A percentile compares a stretch with the other conserved stretches of the same genome.
These are phyloP conservation scores for Vicugna pacos DNA, from an alignment of 2,113 vertebrate species.

Conservation along the genomic window DNA sequence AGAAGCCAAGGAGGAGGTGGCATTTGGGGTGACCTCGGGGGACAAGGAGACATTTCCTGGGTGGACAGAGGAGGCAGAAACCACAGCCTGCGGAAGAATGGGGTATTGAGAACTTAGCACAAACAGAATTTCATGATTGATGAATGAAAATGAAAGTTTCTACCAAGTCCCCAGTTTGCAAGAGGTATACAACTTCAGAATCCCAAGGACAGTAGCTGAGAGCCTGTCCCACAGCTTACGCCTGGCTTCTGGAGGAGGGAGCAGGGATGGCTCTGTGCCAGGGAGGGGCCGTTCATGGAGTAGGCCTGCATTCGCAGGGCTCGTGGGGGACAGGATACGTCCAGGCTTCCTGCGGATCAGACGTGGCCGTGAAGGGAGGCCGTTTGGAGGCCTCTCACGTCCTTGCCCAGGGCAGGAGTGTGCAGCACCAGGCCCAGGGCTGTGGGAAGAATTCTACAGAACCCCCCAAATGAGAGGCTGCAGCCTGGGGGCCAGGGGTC, in stretches of 20 bases:
- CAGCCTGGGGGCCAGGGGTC: neutral
- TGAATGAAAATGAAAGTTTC: neutral
- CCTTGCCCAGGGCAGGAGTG: accelerated
- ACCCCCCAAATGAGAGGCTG: neutral
- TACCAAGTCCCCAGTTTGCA: neutral
- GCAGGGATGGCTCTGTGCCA: accelerated
- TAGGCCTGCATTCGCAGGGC: neutral
- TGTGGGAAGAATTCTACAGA: neutral
- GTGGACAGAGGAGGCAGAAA: neutral
- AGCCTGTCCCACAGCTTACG: neutral
- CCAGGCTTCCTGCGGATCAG: no score
- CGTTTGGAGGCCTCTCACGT: neutral
- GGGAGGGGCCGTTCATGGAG: neutral
- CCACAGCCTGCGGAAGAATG: neutral
- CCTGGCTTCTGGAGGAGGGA: neutral
- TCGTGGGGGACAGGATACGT: accelerated
- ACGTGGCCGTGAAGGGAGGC: accelerated
- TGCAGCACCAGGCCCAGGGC: neutral
- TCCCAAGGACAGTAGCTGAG: neutral
- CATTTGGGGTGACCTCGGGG: neutral
- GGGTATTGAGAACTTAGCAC: neutral
- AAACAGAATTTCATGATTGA: neutral
- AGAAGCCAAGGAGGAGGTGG: neutral
- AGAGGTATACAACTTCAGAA: neutral
- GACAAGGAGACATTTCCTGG: neutral